These are phyloP conservation scores for Knipowitschia caucasica DNA, from an alignment of 2,797 vertebrate species.

Conservation along the genomic window DNA sequence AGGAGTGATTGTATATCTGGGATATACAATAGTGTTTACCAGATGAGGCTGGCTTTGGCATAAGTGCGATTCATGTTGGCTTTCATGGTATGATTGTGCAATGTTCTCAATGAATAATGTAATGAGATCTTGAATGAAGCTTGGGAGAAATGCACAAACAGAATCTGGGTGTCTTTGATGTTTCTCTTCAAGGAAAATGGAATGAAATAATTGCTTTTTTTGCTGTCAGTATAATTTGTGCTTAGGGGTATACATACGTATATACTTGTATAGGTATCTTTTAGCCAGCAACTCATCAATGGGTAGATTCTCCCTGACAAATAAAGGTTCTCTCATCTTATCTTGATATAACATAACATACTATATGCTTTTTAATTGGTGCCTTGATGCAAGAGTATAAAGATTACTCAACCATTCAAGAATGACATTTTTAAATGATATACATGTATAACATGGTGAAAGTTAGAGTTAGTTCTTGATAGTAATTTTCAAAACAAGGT, in stretches of 20 bases:
- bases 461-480: no score
- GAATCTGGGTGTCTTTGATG: constrained; percentile 41
- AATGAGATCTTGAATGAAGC: constrained; percentile 22
- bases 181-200: constrained; percentile 31
- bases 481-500: no score
- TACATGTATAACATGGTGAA: no score
- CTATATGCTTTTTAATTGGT: no score
- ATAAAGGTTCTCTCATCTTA: no score
- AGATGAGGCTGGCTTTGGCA: neutral
- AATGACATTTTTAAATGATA: no score
- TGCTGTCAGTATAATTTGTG: neutral
- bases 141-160: constrained; percentile 22
- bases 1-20: neutral
- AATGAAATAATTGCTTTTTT: neutral
- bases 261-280: no score
- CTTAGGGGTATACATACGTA: neutral
- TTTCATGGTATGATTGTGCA: constrained; percentile 9
- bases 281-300: no score
- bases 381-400: no score
- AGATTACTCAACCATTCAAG: no score
- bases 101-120: constrained; percentile 19
- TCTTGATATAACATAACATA: no score
- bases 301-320: no score
- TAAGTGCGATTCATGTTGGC: constrained; percentile 3
- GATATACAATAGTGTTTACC: constrained; percentile 2